Percentiles rank a stretch among this genome's conserved stretches.
Evolutionary conservation across 2,888 invertebrate species (phyloP).

Genomic region (Brenthis daphne): DNA sequence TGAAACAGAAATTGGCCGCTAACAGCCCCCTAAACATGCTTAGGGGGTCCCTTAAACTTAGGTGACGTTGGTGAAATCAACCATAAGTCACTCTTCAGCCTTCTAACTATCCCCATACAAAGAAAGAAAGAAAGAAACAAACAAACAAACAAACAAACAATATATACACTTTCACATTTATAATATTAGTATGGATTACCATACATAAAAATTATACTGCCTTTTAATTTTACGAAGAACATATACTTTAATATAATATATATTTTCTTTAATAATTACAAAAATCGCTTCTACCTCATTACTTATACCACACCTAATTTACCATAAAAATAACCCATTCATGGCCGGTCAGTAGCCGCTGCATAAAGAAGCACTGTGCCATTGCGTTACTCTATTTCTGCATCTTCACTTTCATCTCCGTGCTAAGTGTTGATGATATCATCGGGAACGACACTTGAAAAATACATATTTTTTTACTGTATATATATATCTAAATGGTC

Average conservation of each 20-base stretch:
- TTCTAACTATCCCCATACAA: no score
- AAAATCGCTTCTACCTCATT: constrained; percentile 6
- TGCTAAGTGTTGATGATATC: constrained; percentile 27
- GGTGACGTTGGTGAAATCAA: no score
- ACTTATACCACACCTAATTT: constrained; percentile 18
- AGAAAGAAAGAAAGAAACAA: no score
- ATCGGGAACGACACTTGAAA: constrained; percentile 5
- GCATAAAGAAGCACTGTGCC: constrained; percentile 54
- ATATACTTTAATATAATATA: neutral
- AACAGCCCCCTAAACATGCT: no score
- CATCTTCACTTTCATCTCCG: constrained; percentile 29
- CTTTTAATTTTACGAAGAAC: neutral
- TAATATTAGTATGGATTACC: no score
- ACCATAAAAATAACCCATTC: constrained; percentile 56
- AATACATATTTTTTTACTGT: constrained; percentile 14
- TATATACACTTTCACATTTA: no score
- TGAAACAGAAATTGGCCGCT: no score
- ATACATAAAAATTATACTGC: no score
- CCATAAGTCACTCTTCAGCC: no score
- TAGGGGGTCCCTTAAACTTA: no score
- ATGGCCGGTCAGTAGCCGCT: constrained; percentile 62
- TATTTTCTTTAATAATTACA: neutral
- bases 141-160: no score
- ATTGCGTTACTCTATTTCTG: constrained; percentile 30
- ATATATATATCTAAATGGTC: no score